Percentiles rank a stretch among this genome's conserved stretches.
phyloP scores from a whole-genome alignment of 2,888 invertebrate genomes.

The Caradrina kadenii region DNA sequence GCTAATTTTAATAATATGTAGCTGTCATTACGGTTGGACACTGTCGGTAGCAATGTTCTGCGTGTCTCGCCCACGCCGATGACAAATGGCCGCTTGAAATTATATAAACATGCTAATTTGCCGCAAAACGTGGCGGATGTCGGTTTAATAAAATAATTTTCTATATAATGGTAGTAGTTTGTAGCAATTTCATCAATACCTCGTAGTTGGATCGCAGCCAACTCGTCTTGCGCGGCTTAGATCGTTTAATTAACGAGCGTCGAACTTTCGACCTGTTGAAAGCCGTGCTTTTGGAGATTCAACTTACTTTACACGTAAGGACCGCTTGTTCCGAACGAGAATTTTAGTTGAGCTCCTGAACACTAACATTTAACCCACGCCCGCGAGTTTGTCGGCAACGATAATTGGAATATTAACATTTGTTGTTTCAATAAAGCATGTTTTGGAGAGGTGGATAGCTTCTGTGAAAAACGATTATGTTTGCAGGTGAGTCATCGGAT shows the following conservation, averaged over 20 bases:
- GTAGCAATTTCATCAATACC: conserved; percentile 87
- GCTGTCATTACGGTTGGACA: conserved; percentile 49
- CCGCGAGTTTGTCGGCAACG: conserved; percentile 33
- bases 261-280: conserved; percentile 90
- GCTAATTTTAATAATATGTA: conserved; percentile 66
- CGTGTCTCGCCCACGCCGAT: conserved; percentile 71
- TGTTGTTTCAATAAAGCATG: conserved; percentile 40
- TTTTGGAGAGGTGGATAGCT: conserved; percentile 37
- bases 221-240: conserved; percentile 83
- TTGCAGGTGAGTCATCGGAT: conserved; percentile 51
- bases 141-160: conserved; percentile 78
- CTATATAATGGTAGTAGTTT: conserved; percentile 77
- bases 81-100: conserved; percentile 75
- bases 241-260: conserved; percentile 89
- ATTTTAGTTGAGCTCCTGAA: conserved; percentile 67
- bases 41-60: conserved; percentile 66
- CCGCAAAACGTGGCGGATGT: conserved; percentile 68
- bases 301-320: conserved; percentile 81
- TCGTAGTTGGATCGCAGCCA: conserved; percentile 82
- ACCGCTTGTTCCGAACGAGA: conserved; percentile 74
- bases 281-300: conserved; percentile 83
- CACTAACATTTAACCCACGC: conserved; percentile 53
- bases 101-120: conserved; percentile 80
- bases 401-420: conserved; percentile 61
- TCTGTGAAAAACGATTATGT: conserved; percentile 48